phyloP scores from a whole-genome alignment of 2,888 invertebrate species.

The Aspidiotus rigidus region DNA sequence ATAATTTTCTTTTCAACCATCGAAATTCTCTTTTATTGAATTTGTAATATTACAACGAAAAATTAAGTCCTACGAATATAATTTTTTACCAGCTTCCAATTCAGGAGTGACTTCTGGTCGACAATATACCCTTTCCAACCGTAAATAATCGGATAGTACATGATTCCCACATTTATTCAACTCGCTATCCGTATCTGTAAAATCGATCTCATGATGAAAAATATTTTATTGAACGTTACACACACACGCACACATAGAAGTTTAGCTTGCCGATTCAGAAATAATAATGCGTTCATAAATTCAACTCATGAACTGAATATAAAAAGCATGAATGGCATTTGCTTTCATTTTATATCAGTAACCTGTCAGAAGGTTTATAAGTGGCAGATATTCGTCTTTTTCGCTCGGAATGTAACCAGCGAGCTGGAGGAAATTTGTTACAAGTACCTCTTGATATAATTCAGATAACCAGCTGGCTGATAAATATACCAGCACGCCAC shows the following conservation, averaged over 20 bases:
- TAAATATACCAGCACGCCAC: slow-evolving; percentile 83
- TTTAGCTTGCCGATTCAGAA: no score
- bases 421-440: slow-evolving; percentile 59
- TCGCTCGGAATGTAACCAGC: slow-evolving; percentile 54
- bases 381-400: slow-evolving; percentile 51
- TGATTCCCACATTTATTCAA: slow-evolving; percentile 33
- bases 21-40: background rate
- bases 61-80: background rate
- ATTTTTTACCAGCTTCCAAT: slow-evolving; percentile 61
- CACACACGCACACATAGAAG: no score
- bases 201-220: background rate
- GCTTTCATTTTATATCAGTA: slow-evolving; percentile 6
- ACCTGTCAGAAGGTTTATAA: slow-evolving; percentile 66
- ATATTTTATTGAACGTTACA: background rate
- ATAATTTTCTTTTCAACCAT: background rate
- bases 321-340: background rate
- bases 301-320: no score
- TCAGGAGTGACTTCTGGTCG: slow-evolving; percentile 60
- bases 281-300: no score
- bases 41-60: background rate
- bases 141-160: slow-evolving; percentile 58
- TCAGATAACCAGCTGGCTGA: slow-evolving; percentile 90
- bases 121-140: slow-evolving; percentile 66
- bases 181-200: slow-evolving; percentile 35
- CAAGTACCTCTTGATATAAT: slow-evolving; percentile 76